Conservation (phyloP, 2,888 invertebrate species). For the Anoncus sp. region DNA sequence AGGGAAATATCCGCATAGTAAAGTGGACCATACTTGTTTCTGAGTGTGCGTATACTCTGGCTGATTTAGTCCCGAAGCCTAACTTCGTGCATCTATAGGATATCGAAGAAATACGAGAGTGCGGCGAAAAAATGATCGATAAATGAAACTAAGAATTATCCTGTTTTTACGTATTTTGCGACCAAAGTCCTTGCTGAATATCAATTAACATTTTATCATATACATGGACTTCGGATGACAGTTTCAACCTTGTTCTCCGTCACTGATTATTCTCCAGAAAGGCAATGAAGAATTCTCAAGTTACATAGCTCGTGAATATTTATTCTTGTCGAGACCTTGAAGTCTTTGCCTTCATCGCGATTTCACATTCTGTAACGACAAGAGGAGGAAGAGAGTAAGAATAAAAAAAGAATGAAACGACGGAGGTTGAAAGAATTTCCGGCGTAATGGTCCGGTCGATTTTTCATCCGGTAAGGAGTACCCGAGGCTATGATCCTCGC, state of each 20-base stretch:
- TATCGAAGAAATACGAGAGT: too few species aligned
- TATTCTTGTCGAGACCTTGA: not conserved
- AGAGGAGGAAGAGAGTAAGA: not conserved
- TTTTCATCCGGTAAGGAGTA: constrained; percentile 54
- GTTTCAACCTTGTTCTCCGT: not conserved
- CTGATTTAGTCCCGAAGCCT: too few species aligned
- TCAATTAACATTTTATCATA: not conserved
- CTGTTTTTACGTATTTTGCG: not conserved
- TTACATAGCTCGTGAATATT: constrained; percentile 4
- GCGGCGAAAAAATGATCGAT: too few species aligned
- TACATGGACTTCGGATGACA: not conserved
- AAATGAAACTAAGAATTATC: too few species aligned
- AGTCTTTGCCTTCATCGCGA: constrained; percentile 1
- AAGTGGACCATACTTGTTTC: too few species aligned
- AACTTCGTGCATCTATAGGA: too few species aligned
- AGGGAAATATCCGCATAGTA: too few species aligned
- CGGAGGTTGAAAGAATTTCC: constrained; percentile 47
- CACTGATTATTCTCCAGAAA: not conserved
- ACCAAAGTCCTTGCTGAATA: not conserved
- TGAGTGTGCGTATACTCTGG: too few species aligned
- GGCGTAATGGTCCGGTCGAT: constrained; percentile 48
- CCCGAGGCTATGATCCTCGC: constrained; percentile 50
- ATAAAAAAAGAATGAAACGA: constrained; percentile 13
- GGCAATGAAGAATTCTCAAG: not conserved
- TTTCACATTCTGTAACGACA: not conserved